phyloP scores from a whole-genome alignment of 2,113 vertebrate species.

The Colinus virginianus region DNA sequence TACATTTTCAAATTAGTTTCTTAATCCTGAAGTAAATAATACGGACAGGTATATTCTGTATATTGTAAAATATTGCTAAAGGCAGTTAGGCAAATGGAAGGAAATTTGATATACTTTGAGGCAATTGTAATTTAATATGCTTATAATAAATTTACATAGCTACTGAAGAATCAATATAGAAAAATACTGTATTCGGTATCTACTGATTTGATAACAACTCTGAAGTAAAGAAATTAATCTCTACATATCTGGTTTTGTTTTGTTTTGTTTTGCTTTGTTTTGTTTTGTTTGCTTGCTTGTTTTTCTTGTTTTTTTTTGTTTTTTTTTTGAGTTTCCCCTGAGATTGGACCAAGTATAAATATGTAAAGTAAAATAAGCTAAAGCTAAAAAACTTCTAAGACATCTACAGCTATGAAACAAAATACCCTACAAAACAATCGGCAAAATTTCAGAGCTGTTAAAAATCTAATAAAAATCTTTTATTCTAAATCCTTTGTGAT shows the following conservation, averaged over 20 bases:
- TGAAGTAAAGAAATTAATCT: not conserved
- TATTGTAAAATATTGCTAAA: not conserved
- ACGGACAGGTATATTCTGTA: not conserved
- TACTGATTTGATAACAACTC: not conserved
- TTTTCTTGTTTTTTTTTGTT: no score
- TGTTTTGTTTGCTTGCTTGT: not conserved
- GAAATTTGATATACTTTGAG: not conserved
- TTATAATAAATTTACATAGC: not conserved
- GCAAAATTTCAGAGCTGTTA: not conserved
- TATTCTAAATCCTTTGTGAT: not conserved
- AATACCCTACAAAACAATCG: not conserved
- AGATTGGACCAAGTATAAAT: not conserved
- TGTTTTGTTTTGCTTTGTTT: not conserved
- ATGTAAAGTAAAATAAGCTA: not conserved
- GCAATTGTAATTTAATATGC: not conserved
- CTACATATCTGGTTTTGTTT: not conserved
- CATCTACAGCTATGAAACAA: not conserved
- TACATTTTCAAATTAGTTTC: constrained; percentile 9
- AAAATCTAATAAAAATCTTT: not conserved
- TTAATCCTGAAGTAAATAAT: not conserved
- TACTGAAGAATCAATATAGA: not conserved
- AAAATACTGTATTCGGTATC: not conserved
- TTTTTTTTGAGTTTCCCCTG: not conserved
- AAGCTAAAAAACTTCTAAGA: not conserved
- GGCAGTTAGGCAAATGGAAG: not conserved